phyloP scores from a whole-genome alignment of 1,140 invertebrate species.

The Polyergus mexicanus region DNA sequence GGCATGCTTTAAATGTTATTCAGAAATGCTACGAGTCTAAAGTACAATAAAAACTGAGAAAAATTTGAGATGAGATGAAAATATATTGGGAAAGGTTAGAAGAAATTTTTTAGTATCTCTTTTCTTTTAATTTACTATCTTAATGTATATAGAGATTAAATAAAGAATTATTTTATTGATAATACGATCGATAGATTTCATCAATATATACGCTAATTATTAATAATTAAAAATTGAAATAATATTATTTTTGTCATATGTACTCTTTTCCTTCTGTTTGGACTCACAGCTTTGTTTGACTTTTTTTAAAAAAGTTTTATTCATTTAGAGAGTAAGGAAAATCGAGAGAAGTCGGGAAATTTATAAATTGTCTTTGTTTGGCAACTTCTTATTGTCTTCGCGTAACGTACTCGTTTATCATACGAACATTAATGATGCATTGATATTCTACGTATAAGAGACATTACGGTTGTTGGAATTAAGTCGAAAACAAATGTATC shows the following conservation, averaged over 20 bases:
- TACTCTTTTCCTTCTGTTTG: neutral
- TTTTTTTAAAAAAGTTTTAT: neutral
- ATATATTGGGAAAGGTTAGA: neutral
- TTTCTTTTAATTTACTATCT: neutral
- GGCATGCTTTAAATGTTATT: neutral
- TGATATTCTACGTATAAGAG: conserved; percentile 66
- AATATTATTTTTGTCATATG: neutral
- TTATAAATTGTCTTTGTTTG: conserved; percentile 13
- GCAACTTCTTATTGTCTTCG: neutral
- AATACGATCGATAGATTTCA: neutral
- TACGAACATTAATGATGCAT: conserved; percentile 33
- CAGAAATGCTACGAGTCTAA: neutral
- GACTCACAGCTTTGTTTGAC: neutral
- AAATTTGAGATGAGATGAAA: neutral
- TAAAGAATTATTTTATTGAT: conserved; percentile 16
- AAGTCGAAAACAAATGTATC: conserved; percentile 73
- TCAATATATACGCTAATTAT: neutral
- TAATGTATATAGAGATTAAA: neutral
- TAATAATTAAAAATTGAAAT: neutral
- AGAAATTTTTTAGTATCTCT: neutral
- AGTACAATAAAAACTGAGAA: neutral
- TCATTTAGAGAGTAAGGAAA: neutral
- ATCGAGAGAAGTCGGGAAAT: neutral
- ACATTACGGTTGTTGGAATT: conserved; percentile 64
- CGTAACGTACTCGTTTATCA: neutral